Evolutionary conservation across 2,888 invertebrate species (phyloP).

Genomic region (Platycnemis pennipes): DNA sequence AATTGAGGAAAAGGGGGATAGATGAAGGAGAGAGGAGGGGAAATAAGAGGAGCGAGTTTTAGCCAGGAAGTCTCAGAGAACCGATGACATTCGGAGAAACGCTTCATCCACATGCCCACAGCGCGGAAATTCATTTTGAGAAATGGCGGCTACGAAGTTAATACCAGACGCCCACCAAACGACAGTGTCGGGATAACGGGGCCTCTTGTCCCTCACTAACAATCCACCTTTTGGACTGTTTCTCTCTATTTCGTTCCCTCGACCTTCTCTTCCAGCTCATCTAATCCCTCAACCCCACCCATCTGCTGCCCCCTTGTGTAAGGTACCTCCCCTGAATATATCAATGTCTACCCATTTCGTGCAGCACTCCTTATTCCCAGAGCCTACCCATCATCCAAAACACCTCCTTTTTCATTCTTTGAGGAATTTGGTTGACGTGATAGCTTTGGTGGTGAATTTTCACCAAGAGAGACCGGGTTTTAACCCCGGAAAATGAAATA

Average conservation of each 20-base stretch:
- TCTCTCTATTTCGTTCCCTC: too few species aligned
- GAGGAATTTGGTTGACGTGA: too few species aligned
- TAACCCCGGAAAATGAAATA: too few species aligned
- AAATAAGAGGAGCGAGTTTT: too few species aligned
- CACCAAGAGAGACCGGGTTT: too few species aligned
- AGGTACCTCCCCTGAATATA: too few species aligned
- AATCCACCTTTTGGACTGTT: too few species aligned
- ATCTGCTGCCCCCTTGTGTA: background rate
- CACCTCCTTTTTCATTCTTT: too few species aligned
- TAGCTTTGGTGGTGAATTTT: too few species aligned
- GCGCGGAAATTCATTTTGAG: constrained; percentile 46
- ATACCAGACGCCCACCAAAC: background rate
- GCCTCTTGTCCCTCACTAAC: background rate
- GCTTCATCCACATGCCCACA: background rate
- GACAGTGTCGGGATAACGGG: constrained; percentile 4
- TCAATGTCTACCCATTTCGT: too few species aligned
- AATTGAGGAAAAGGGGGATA: background rate
- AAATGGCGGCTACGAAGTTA: constrained; percentile 51
- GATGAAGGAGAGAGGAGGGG: background rate
- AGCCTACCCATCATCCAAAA: too few species aligned
- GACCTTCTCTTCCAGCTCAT: background rate
- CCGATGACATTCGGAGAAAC: background rate
- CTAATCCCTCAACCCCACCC: background rate
- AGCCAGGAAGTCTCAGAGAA: background rate
- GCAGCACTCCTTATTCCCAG: too few species aligned